These are phyloP conservation scores for Pseudolaguvia tuberculata DNA, from an alignment of 2,113 vertebrate genomes.

Conservation along the genomic window DNA sequence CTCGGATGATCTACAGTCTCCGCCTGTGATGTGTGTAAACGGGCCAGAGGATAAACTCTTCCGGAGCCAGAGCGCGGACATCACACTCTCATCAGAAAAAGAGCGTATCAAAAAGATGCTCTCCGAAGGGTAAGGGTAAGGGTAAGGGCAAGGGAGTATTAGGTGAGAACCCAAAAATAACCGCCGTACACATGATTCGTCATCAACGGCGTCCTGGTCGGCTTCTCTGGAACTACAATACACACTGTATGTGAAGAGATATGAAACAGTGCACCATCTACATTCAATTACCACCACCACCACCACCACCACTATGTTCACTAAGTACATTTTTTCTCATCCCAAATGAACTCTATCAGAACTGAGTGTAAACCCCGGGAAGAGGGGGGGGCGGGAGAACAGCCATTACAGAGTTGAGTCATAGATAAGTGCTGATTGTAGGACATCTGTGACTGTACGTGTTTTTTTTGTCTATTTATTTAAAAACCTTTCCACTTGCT, in stretches of 20 bases:
- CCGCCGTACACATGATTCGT: not conserved
- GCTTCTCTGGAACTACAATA: not conserved
- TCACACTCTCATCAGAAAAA: conserved; percentile 81
- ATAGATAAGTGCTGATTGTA: conserved; percentile 38
- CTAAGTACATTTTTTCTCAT: not conserved
- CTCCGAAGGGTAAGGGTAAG: conserved; percentile 89
- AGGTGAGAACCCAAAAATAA: not conserved
- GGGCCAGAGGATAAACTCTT: conserved; percentile 92
- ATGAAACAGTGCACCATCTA: not conserved
- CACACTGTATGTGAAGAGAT: not conserved
- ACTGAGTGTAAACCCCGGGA: conserved; percentile 12
- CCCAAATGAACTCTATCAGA: not conserved
- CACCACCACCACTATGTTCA: too few species aligned
- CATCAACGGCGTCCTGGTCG: too few species aligned
- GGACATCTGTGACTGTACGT: conserved; percentile 22
- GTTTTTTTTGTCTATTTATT: conserved; percentile 15
- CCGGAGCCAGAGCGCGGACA: conserved; percentile 89
- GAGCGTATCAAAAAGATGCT: conserved; percentile 96
- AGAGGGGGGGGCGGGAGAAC: conserved; percentile 12
- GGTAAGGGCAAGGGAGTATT: too few species aligned
- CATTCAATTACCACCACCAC: not conserved
- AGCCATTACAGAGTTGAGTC: conserved; percentile 45
- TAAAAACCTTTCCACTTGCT: conserved; percentile 40
- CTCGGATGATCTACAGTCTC: conserved; percentile 72
- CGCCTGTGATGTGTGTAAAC: conserved; percentile 77